Base-by-base conservation (phyloP, 1,140 invertebrate genomes). In the Pseudomyrmex pallidus region DNA sequence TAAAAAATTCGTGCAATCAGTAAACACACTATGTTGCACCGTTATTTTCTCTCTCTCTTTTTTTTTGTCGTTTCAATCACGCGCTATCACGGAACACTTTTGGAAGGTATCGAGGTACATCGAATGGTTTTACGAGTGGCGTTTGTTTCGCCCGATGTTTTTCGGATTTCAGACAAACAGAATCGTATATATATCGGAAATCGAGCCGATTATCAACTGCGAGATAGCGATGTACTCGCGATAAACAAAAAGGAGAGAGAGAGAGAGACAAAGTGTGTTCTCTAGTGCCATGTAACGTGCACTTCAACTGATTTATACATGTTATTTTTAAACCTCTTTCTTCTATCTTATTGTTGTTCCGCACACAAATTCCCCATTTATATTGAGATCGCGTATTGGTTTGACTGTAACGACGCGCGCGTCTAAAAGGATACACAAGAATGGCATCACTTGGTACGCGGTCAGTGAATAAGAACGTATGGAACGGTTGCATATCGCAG, bases 361-460 rank as follows among this genome's bases (percentile, higher is more conserved):
- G 20, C 64, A 76, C 83, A 63, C n/a, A 22, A 82, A 82, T 85
- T 85, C 82, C 63, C 86, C 72, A 85, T 82, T 87, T 82, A 82
- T 66, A 87, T 84, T 73, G 52, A 57, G 56, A 64, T 20, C 48
- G 61, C n/a, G 48, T 44, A 74, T 87, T 74, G 74, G 2, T 74
- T 62, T 56, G 63, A 5, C 48, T 57, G 48, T 48, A 35, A 35
- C 35, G 35, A 56, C 84, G 56, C 52, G 83, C 52, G 68, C 66
- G 57, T 56, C 50, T 63, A 59, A n/a, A 87, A 67, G 20, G 25
- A 52, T 35, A 35, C 25, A 77, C 56, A 56, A 62, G 52, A 15
- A 52, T 10, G 50, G 54, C n/a, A 72, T 67, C 44, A 9, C 9
- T 2, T 10, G 5, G 20, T 5, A 12, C n/a, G 35, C 22, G 20